Percentiles rank a stretch among this genome's conserved stretches.
These are phyloP conservation scores for Prunella fulvescens DNA, from an alignment of 2,113 vertebrate species.

Conservation along the genomic window DNA sequence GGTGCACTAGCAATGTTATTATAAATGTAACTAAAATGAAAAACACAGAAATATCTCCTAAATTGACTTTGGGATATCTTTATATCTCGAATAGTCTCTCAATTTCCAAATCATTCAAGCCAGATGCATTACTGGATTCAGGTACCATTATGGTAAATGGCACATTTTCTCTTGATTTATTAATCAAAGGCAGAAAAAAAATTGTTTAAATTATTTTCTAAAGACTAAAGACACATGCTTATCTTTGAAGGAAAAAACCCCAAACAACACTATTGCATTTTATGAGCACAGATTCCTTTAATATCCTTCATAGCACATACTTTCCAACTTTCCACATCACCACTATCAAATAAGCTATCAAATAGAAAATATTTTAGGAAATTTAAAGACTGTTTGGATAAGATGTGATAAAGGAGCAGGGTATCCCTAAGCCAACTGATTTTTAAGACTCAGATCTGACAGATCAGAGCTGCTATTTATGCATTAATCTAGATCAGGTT, in stretches of 20 bases:
- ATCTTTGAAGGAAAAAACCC: background rate
- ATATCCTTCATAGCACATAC: background rate
- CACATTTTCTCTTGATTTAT: slow-evolving; percentile 21
- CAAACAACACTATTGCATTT: background rate
- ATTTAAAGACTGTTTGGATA: background rate
- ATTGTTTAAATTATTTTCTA: background rate
- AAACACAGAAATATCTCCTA: background rate
- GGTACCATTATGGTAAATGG: background rate
- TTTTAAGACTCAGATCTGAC: background rate
- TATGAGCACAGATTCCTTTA: background rate
- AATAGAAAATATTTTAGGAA: background rate
- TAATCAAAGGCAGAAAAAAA: background rate
- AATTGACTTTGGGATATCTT: background rate
- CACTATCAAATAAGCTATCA: background rate
- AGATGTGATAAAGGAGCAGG: background rate
- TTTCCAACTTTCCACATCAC: background rate
- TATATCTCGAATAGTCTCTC: background rate
- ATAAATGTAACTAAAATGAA: background rate
- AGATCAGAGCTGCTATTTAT: background rate
- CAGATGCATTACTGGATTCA: background rate
- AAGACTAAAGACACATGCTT: background rate
- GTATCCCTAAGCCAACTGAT: background rate
- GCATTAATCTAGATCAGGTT: background rate
- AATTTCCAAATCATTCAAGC: background rate
- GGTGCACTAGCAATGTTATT: background rate